A percentile compares a stretch with the other conserved stretches of the same genome.
Conservation (phyloP, 2,888 invertebrate genomes). For the Polia nebulosa region DNA sequence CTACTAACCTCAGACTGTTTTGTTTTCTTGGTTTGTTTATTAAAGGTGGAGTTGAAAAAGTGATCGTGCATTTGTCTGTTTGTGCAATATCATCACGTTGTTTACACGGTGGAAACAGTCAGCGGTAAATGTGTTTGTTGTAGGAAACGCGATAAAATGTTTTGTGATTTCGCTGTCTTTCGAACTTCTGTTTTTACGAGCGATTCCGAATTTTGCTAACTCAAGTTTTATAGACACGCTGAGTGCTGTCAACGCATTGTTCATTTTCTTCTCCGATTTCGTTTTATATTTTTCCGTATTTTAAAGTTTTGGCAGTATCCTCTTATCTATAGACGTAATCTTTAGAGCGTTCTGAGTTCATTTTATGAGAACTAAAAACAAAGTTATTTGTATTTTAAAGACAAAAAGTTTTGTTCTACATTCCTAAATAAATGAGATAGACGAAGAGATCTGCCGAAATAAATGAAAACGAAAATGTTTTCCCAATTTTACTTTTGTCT, state of each 20-base stretch:
- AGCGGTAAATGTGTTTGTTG: slow-evolving; percentile 72
- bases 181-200: slow-evolving; percentile 59
- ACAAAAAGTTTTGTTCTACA: slow-evolving; percentile 10
- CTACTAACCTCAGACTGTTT: slow-evolving; percentile 15
- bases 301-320: slow-evolving; percentile 45
- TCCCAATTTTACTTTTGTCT: slow-evolving; percentile 50
- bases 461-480: slow-evolving; percentile 44
- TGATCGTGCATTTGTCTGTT: slow-evolving; percentile 69
- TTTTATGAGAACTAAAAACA: slow-evolving; percentile 58
- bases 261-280: slow-evolving; percentile 48
- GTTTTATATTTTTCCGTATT: slow-evolving; percentile 51
- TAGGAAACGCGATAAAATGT: slow-evolving; percentile 64
- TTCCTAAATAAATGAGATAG: slow-evolving; percentile 15
- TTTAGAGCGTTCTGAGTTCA: slow-evolving; percentile 31
- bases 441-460: slow-evolving; percentile 8
- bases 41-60: slow-evolving; percentile 57
- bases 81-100: slow-evolving; percentile 68
- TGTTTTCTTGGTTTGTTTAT: slow-evolving; percentile 57
- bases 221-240: slow-evolving; percentile 50
- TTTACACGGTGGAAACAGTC: slow-evolving; percentile 68
- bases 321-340: slow-evolving; percentile 28
- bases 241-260: slow-evolving; percentile 55
- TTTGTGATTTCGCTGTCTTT: slow-evolving; percentile 56
- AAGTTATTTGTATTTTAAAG: slow-evolving; percentile 6
- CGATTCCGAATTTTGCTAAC: slow-evolving; percentile 59